Evolutionary conservation across 2,888 invertebrate genomes (phyloP), one percentile per base, ranked within the genome.

Genomic region (Torymus aiolomorphi): DNA sequence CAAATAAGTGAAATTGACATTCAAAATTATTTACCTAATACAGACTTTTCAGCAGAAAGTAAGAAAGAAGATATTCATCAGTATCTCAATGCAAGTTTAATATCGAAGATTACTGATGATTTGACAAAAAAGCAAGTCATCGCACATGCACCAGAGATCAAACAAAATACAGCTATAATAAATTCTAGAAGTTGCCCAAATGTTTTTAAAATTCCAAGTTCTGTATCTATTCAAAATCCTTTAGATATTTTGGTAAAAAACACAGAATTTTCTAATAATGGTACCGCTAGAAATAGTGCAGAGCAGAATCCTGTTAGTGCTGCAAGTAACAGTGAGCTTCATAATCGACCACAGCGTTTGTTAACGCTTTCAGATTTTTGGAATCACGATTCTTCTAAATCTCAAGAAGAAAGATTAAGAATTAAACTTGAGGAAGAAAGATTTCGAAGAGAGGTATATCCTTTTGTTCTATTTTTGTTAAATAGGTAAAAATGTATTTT

Each of bases 361-460:
- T 83, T 91, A 56, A 92, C 94, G 85, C 91, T 95, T 80, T 93
- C 94, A 61, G 94, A 94, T 85, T 91, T 95, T 73, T 95, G 95
- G 95, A 93, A 92, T 56, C 81, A 92, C 88, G 85, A 92, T 87
- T 87, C 85, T 59, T 87, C 81, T 78, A 90, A 87, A 86, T 86
- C 89, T 0, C 85, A 86, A 66, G 89, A 89, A 71, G 90, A 90
- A 83, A 86, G 86, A 76, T 82, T 88, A 18, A 83, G 86, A 18
- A 88, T 89, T 52, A 94, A 93, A 86, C 89, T 96, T 2, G 95
- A 96, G 87, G 96, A 96, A 88, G 96, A 96, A 88, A 94, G 94
- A 86, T 91, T 95, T 57, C 92, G 95, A 80, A 92, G 96, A 86
- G 94, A 95, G 92, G 96, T 96, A 91, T 89, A 13, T 18, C 14